Percentiles rank a stretch among this genome's conserved stretches.
These are phyloP conservation scores for Rhinopomastus cyanomelas DNA, from an alignment of 2,113 vertebrate genomes.

Conservation along the genomic window DNA sequence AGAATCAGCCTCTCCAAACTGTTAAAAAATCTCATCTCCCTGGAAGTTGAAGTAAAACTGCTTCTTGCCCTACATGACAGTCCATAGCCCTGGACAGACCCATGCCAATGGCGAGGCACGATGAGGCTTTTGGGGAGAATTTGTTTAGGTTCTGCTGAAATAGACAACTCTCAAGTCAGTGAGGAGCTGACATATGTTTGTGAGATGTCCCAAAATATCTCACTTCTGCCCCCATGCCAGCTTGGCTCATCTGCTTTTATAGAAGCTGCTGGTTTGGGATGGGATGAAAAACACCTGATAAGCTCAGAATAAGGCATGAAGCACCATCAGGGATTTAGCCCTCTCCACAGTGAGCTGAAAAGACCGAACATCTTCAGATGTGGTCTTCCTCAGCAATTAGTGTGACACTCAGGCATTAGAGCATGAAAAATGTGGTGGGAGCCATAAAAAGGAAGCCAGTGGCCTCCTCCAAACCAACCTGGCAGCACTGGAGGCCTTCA, in stretches of 20 bases:
- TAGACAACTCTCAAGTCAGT: neutral
- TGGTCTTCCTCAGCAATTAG: neutral
- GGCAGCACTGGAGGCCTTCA: neutral
- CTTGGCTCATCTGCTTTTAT: neutral
- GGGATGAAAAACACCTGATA: neutral
- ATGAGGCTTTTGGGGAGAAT: neutral
- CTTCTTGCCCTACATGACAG: neutral
- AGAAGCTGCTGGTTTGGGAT: neutral
- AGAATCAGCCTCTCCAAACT: neutral
- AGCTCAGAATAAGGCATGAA: neutral
- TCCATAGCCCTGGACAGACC: neutral
- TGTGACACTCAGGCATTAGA: neutral
- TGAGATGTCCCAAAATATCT: neutral
- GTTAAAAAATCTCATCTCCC: neutral
- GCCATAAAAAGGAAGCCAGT: neutral
- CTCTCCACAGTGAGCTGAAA: neutral
- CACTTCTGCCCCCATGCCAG: neutral
- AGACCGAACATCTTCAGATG: neutral
- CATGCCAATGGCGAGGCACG: accelerated
- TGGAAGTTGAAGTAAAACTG: neutral
- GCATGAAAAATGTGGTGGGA: neutral
- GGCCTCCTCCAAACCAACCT: neutral
- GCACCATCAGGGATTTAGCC: neutral
- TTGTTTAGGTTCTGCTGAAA: neutral
- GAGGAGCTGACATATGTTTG: neutral